Evolutionary conservation across 2,113 vertebrate species (phyloP), one percentile per base, ranked within the genome.

Genomic region (Origma solitaria): DNA sequence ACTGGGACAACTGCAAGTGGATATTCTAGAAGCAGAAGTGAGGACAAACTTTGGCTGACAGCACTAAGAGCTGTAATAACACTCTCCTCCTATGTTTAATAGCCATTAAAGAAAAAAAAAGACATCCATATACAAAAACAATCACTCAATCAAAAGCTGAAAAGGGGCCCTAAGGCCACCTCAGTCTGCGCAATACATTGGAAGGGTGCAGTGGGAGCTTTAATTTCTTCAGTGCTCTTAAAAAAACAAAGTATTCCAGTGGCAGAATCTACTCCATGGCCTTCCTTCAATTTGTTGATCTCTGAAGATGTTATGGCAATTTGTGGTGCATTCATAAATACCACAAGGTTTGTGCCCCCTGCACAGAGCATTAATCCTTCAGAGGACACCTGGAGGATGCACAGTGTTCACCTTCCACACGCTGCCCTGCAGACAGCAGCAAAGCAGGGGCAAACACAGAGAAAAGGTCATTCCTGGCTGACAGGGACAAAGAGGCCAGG

Each of bases 31-130:
- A 87, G 84, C 71, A 91, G 54, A 53, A 95, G 37, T 53, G 30
- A 95, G 58, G 71, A 92, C 84, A 94, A 90, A 88, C 70, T 82
- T 91, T 85, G 89, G 90, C 91, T 90, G 84, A 91, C 66, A 92
- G 65, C 64, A 58, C 51, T 77, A 30, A 37, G 66, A 66, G 82
- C 57, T 80, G 22, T 88, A 94, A 80, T 62, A 95, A 90, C n/a
- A 65, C 71, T 70, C 81, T 68, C 65, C 70, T 71, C 61, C 45
- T 82, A 40, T 23, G 27, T 57, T 93, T 93, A 94, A 94, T 30
- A 83, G 62, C 79, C 58, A 82, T 72, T 76, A 35, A 69, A 61
- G 28, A 40, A 44, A 49, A 66, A 42, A 8, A 69, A 17, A 69
- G 11, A 61, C 8, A n/a, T 19, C 38, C 44, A 66, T 24, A 21